These are phyloP conservation scores for Zaprionus taronus DNA, from an alignment of 1,140 invertebrate genomes.

Conservation along the genomic window DNA sequence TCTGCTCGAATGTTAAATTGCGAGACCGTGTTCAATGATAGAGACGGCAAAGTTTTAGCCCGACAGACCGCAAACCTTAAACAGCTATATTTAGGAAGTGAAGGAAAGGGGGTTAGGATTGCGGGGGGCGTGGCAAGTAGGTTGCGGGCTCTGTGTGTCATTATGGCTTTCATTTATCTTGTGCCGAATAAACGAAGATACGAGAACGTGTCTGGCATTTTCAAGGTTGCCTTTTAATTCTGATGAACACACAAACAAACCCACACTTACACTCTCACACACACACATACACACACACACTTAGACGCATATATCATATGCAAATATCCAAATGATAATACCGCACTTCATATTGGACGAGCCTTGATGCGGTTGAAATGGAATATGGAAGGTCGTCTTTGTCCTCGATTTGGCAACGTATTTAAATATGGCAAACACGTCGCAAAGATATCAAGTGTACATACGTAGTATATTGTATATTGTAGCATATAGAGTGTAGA, in stretches of 20 bases:
- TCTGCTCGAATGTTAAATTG: constrained; percentile 66
- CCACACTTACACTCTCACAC: constrained; percentile 6
- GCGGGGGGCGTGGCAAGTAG: not conserved
- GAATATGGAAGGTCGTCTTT: constrained; percentile 45
- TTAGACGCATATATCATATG: constrained; percentile 45
- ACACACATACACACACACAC: not conserved
- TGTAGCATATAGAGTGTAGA: not conserved
- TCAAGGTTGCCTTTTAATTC: constrained; percentile 77
- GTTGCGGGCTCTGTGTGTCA: constrained; percentile 39
- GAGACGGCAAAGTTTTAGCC: constrained; percentile 23
- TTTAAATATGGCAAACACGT: constrained; percentile 76
- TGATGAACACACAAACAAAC: constrained; percentile 12
- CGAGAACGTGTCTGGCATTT: constrained; percentile 74
- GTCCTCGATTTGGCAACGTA: constrained; percentile 66
- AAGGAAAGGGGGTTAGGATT: not conserved
- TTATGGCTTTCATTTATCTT: constrained; percentile 54
- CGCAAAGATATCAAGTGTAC: constrained; percentile 29
- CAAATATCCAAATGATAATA: constrained; percentile 73
- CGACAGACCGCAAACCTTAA: constrained; percentile 49
- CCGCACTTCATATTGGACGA: constrained; percentile 68
- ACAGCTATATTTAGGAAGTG: constrained; percentile 47
- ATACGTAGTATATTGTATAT: not conserved
- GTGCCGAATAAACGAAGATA: constrained; percentile 50
- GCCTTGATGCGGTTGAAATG: constrained; percentile 55
- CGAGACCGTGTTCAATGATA: constrained; percentile 17